Base-by-base conservation (phyloP, 2,113 vertebrate genomes). In the Ptilonorhynchus violaceus region DNA sequence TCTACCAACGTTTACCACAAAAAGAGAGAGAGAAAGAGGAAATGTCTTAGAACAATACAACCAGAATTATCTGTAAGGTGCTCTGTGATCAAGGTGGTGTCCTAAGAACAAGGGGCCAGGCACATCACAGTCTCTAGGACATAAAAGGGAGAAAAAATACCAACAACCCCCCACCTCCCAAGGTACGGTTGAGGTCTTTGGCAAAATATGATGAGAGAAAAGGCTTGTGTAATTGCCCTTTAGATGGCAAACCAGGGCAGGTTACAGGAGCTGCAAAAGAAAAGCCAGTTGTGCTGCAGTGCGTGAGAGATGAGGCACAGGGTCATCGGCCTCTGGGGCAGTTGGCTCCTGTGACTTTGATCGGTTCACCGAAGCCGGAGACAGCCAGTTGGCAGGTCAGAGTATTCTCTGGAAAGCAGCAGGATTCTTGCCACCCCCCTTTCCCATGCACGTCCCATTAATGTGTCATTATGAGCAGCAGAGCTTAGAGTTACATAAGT, bases 291-390 rank as follows among this genome's bases (percentile, higher is more conserved):
- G 49, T 81, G 62, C 83, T 66, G 55, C 74, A 42, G 92, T 15
- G 56, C 6, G 1, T 27, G 35, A 24, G 67, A 50, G 62, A 63
- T 0, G 0, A 88, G 56, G 60, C 50, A 5, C 1, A 0, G 58
- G 89, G 85, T 79, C 81, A 42, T 70, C 85, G 66, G 37, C 74
- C 92, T 62, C 49, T 33, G 41, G 77, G 64, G 37, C 87, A 88
- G 14, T 3, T 84, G 77, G 49, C 53, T 85, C 19, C 59, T 0
- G 0, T 49, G 56, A 35, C 84, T 85, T 62, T 55, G 52, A 28
- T 64, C 17, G 16, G 72, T 28, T 89, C 60, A 24, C 62, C 6
- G 20, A 37, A 68, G 66, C 56, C 3, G 11, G 50, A 94, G 72
- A 35, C 10, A 15, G 74, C 24, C 85, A 37, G 63, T 0, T 58